Evolutionary conservation across 2,888 invertebrate species (phyloP).

Genomic region (Andrena trimmerana): DNA sequence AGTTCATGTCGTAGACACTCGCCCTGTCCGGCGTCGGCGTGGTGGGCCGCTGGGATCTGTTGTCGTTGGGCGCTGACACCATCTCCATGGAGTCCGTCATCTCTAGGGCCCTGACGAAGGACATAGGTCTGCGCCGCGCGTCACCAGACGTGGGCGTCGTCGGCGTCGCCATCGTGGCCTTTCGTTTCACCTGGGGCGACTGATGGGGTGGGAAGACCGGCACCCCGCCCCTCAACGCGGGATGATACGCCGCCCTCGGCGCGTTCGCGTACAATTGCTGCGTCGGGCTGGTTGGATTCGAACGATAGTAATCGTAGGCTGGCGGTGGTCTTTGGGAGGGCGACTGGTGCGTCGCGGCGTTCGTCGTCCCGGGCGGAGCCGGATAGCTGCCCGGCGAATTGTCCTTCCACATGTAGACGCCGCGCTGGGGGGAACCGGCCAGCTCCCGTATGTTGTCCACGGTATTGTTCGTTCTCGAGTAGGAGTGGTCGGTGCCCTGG

Average conservation of each 20-base stretch:
- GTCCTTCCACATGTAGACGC: slow-evolving; percentile 93
- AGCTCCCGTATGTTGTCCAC: slow-evolving; percentile 95
- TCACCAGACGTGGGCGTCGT: slow-evolving; percentile 83
- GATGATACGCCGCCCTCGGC: slow-evolving; percentile 87
- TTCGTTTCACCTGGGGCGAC: slow-evolving; percentile 81
- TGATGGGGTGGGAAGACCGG: slow-evolving; percentile 88
- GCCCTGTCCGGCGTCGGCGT: slow-evolving; percentile 92
- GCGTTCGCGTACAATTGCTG: slow-evolving; percentile 85
- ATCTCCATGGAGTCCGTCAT: slow-evolving; percentile 96
- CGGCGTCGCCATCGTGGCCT: slow-evolving; percentile 77
- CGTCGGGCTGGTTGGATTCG: slow-evolving; percentile 92
- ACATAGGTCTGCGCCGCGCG: slow-evolving; percentile 91
- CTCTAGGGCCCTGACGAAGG: slow-evolving; percentile 95
- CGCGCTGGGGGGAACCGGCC: slow-evolving; percentile 94
- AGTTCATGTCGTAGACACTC: slow-evolving; percentile 97
- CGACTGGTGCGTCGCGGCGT: slow-evolving; percentile 75
- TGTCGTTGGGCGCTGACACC: slow-evolving; percentile 86
- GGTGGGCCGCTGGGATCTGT: slow-evolving; percentile 84
- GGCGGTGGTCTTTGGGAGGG: slow-evolving; percentile 82
- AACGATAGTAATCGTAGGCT: slow-evolving; percentile 87
- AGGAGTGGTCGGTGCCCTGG: slow-evolving; percentile 87
- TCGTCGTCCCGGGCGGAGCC: slow-evolving; percentile 68
- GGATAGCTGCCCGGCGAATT: slow-evolving; percentile 89
- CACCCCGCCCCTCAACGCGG: slow-evolving; percentile 89
- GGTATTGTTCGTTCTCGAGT: slow-evolving; percentile 90